phyloP scores from a whole-genome alignment of 2,888 invertebrate species.

The Nowickia ferox region DNA sequence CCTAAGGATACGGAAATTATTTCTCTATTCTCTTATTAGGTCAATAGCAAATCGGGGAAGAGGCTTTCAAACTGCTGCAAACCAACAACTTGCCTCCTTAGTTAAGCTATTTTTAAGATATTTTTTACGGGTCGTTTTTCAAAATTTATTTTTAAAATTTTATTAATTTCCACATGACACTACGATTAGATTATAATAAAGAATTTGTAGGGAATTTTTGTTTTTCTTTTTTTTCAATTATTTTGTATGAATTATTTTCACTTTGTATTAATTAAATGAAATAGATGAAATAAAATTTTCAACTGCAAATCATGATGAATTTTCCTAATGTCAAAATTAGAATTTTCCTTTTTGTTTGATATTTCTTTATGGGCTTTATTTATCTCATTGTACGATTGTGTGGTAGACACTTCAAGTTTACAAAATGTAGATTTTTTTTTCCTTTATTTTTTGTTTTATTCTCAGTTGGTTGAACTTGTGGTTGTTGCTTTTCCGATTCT shows the following conservation, averaged over 20 bases:
- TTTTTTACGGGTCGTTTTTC: slow-evolving; percentile 61
- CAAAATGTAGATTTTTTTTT: background rate
- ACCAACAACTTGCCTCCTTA: slow-evolving; percentile 46
- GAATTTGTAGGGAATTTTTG: background rate
- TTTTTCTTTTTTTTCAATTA: background rate
- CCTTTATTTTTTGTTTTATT: slow-evolving; percentile 38
- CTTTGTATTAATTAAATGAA: background rate
- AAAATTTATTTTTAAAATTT: slow-evolving; percentile 64
- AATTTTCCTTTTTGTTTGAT: slow-evolving; percentile 34
- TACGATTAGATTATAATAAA: background rate
- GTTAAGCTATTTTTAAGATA: slow-evolving; percentile 64
- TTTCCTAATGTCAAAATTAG: slow-evolving; percentile 8
- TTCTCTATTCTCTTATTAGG: background rate
- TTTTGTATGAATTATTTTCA: slow-evolving; percentile 4
- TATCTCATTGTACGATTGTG: slow-evolving; percentile 1
- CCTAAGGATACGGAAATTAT: slow-evolving; percentile 27
- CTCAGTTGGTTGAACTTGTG: slow-evolving; percentile 59
- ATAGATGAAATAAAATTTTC: slow-evolving; percentile 25
- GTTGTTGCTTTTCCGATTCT: slow-evolving; percentile 30
- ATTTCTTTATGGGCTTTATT: slow-evolving; percentile 24
- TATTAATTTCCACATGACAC: slow-evolving; percentile 55
- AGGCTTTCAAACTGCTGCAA: slow-evolving; percentile 14
- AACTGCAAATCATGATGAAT: background rate
- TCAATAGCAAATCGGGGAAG: slow-evolving; percentile 17
- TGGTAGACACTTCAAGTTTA: slow-evolving; percentile 11